These are phyloP conservation scores for Gephyroberyx darwinii DNA, from an alignment of 2,797 vertebrate species.

Conservation along the genomic window DNA sequence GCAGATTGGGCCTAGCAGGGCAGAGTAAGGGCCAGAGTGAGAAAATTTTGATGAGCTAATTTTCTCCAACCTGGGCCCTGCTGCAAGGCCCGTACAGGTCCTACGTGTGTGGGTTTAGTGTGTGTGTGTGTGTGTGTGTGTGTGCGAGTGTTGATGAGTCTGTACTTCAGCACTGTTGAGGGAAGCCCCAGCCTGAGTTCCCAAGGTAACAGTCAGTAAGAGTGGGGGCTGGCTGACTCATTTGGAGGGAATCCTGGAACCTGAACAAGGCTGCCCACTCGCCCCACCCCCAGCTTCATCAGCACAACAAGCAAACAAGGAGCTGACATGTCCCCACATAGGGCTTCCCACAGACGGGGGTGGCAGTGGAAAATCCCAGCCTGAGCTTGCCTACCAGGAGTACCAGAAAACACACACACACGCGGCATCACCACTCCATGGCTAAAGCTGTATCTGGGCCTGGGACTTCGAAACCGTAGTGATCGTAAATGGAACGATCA, in stretches of 20 bases:
- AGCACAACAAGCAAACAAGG: constrained; percentile 83
- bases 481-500: constrained; percentile 42
- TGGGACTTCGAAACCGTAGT: constrained; percentile 32
- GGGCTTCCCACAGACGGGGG: constrained; percentile 81
- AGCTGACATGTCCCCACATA: constrained; percentile 80
- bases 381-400: constrained; percentile 60
- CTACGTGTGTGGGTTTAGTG: constrained; percentile 14
- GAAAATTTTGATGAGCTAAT: constrained; percentile 58
- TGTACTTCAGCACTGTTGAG: constrained; percentile 74
- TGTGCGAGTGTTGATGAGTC: constrained; percentile 72
- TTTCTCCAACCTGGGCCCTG: constrained; percentile 56
- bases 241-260: constrained; percentile 88
- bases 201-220: constrained; percentile 85
- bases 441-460: constrained; percentile 37
- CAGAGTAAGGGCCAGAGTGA: constrained; percentile 48
- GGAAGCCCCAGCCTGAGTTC: constrained; percentile 85
- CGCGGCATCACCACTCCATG: constrained; percentile 46
- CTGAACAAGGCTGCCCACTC: constrained; percentile 84
- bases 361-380: constrained; percentile 78
- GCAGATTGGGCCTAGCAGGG: constrained; percentile 71
- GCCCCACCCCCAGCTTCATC: constrained; percentile 82
- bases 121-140: constrained; percentile 48
- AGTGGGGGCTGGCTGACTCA: constrained; percentile 86
- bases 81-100: constrained; percentile 31
- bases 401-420: constrained; percentile 43